phyloP scores from a whole-genome alignment of 2,797 vertebrate genomes.

The Myotis myotis region DNA sequence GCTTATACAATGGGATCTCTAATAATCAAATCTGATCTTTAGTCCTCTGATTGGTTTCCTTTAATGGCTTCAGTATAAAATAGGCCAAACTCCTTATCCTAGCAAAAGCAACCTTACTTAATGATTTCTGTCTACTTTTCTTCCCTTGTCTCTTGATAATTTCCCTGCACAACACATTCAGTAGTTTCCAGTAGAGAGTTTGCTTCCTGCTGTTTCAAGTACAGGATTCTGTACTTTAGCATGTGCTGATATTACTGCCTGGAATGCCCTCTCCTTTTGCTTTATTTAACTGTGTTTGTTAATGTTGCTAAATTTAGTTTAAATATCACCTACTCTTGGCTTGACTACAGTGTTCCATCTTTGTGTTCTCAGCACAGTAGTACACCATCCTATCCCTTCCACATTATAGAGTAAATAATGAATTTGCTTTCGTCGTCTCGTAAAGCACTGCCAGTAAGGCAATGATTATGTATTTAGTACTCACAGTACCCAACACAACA shows the following conservation, averaged over 20 bases:
- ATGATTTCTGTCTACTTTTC: background rate
- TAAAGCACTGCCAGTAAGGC: background rate
- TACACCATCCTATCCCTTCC: background rate
- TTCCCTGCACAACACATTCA: background rate
- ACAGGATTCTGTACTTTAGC: background rate
- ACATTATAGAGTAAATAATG: background rate
- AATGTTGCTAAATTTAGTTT: conserved; percentile 13
- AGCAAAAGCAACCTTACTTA: background rate
- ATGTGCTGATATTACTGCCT: background rate
- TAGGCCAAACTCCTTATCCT: background rate
- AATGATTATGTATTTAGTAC: background rate
- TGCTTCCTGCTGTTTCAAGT: background rate
- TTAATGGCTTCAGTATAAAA: background rate
- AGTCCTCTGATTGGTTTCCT: background rate
- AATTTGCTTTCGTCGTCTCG: background rate
- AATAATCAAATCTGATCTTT: background rate
- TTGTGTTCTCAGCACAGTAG: background rate
- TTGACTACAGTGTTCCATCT: background rate
- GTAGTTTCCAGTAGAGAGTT: background rate
- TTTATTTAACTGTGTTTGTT: conserved; percentile 28
- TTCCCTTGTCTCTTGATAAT: background rate
- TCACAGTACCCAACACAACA: background rate
- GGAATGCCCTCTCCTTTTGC: background rate
- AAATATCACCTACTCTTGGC: background rate
- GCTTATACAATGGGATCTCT: background rate